Conservation (phyloP, 2,888 invertebrate species). For the Leistus spinibarbis region DNA sequence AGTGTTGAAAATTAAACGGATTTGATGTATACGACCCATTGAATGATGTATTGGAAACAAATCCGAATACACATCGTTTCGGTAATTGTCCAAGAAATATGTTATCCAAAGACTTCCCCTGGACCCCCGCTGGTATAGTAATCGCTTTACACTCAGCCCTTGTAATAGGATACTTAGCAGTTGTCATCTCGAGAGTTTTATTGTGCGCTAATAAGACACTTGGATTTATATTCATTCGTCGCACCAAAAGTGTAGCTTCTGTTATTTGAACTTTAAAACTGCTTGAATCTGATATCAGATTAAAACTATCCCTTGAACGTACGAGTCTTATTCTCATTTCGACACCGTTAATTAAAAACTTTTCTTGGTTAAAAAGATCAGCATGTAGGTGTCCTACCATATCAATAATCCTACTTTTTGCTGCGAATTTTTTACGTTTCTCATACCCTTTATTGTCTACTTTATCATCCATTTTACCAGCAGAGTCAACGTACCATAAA, state of each 20-base stretch:
- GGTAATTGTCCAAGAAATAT: too few relatives aligned
- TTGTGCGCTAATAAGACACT: too few relatives aligned
- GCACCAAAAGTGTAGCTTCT: constrained; percentile 43
- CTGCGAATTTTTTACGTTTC: not conserved
- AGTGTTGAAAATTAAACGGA: too few relatives aligned
- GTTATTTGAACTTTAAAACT: constrained; percentile 42
- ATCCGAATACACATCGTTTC: too few relatives aligned
- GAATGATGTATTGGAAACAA: too few relatives aligned
- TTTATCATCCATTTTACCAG: constrained; percentile 35
- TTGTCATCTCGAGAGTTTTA: too few relatives aligned
- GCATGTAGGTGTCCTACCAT: not conserved
- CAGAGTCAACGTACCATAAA: constrained; percentile 40
- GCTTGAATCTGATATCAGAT: too few relatives aligned
- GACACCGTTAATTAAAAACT: not conserved
- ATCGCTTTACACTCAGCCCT: constrained; percentile 44
- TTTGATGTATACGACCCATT: too few relatives aligned
- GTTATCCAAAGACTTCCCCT: constrained; percentile 47
- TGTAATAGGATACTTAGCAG: constrained; percentile 45
- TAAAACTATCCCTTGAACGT: constrained; percentile 2
- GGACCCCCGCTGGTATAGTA: constrained; percentile 42
- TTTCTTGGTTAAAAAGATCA: not conserved
- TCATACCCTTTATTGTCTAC: not conserved
- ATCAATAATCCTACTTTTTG: not conserved
- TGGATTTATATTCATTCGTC: constrained; percentile 43
- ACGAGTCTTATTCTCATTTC: too few relatives aligned